These are phyloP conservation scores for Parochlus steinenii DNA, from an alignment of 2,888 invertebrate species.

Conservation along the genomic window DNA sequence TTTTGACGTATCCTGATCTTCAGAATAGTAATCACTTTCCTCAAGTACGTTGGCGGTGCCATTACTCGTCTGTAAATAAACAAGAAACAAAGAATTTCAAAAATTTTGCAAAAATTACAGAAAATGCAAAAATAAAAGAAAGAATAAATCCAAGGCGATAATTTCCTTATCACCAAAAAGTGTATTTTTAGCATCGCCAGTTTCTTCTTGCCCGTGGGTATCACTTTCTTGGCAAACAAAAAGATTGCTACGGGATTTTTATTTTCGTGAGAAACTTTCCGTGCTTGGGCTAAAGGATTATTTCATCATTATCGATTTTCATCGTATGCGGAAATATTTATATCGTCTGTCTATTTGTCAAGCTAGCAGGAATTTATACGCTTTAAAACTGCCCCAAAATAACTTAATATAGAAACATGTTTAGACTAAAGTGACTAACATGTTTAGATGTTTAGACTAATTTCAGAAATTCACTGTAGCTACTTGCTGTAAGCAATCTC, in stretches of 20 bases:
- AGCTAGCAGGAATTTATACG: no score
- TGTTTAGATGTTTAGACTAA: no score
- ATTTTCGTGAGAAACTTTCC: slow-evolving; percentile 2
- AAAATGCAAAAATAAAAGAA: neutral
- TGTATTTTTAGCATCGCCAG: neutral
- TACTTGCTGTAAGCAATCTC: no score
- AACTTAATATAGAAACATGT: no score
- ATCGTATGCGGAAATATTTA: no score
- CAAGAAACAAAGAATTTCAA: neutral
- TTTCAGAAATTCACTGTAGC: no score
- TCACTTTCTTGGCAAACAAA: neutral
- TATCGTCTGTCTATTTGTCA: no score
- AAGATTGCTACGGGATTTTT: slow-evolving; percentile 11
- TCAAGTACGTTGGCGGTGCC: slow-evolving; percentile 32
- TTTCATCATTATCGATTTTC: no score
- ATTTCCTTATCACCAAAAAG: neutral
- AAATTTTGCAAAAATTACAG: neutral
- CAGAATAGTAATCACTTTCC: slow-evolving; percentile 47
- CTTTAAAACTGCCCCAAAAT: no score
- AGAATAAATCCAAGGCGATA: slow-evolving; percentile 1
- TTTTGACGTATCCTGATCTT: slow-evolving; percentile 66
- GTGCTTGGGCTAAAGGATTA: no score
- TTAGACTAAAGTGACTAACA: no score
- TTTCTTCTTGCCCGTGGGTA: neutral
- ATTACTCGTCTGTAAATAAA: slow-evolving; percentile 21